A percentile compares a stretch with the other conserved stretches of the same genome.
Evolutionary conservation across 2,113 vertebrate genomes (phyloP).

Genomic region (Tupaia chinensis): DNA sequence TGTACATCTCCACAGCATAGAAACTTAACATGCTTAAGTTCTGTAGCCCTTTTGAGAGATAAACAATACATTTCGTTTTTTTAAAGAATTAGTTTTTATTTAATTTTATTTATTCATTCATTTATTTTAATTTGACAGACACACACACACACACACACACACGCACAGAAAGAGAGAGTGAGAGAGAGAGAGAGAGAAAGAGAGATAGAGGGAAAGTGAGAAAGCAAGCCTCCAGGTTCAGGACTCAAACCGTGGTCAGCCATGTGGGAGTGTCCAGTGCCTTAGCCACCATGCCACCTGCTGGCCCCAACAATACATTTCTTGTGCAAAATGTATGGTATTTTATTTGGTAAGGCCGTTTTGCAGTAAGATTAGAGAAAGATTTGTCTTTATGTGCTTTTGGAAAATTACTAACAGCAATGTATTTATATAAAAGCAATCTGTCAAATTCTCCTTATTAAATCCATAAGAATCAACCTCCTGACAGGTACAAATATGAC

Average conservation of each 20-base stretch:
- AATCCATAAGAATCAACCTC: not conserved
- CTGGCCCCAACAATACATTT: not conserved
- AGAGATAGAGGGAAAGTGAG: too few species aligned
- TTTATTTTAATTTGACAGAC: too few species aligned
- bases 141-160: too few species aligned
- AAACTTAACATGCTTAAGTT: not conserved
- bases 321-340: constrained; percentile 17
- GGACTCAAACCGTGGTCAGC: too few species aligned
- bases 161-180: too few species aligned
- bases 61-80: not conserved
- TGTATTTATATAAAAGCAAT: constrained; percentile 7
- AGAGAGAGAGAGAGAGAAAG: too few species aligned
- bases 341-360: not conserved
- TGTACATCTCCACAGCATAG: too few species aligned
- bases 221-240: too few species aligned
- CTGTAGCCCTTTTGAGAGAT: not conserved
- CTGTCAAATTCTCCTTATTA: constrained; percentile 41
- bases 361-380: constrained; percentile 25
- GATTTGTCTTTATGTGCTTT: constrained; percentile 48
- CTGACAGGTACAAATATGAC: not conserved
- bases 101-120: too few species aligned
- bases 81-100: not conserved
- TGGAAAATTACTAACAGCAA: constrained; percentile 35
- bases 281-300: too few species aligned
- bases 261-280: too few species aligned